These are phyloP conservation scores for Cetonia aurata DNA, from an alignment of 2,888 invertebrate species.

Conservation along the genomic window DNA sequence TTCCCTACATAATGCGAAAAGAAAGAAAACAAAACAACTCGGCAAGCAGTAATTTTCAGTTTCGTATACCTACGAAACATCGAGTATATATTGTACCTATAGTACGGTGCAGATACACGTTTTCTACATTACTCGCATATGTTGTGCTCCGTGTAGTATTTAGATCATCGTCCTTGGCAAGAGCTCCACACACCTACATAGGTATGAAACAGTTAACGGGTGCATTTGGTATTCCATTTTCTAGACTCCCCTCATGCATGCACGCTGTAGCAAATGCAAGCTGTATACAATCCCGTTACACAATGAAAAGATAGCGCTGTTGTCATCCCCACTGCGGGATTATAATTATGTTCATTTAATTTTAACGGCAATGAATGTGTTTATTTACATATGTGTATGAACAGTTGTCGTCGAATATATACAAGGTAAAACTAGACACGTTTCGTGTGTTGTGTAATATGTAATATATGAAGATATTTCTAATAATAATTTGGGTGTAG, in stretches of 20 bases:
- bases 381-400: too few species aligned
- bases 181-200: constrained; percentile 14
- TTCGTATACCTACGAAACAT: too few species aligned
- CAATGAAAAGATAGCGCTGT: constrained; percentile 1
- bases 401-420: too few species aligned
- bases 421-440: too few species aligned
- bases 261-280: background rate
- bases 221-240: constrained; percentile 26
- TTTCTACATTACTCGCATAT: constrained; percentile 4
- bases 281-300: constrained; percentile 25
- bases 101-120: background rate
- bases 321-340: constrained; percentile 1
- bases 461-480: too few species aligned
- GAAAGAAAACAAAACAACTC: too few species aligned
- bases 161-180: constrained; percentile 16
- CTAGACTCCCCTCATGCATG: background rate
- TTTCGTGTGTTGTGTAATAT: too few species aligned
- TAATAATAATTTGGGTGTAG: too few species aligned
- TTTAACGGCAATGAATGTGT: too few species aligned
- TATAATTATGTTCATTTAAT: constrained; percentile 13
- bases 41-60: too few species aligned
- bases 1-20: too few species aligned
- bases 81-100: too few species aligned
- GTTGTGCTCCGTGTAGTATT: constrained; percentile 5
- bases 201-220: background rate